These are phyloP conservation scores for Hepsetus odoe DNA, from an alignment of 2,113 vertebrate genomes.

Conservation along the genomic window DNA sequence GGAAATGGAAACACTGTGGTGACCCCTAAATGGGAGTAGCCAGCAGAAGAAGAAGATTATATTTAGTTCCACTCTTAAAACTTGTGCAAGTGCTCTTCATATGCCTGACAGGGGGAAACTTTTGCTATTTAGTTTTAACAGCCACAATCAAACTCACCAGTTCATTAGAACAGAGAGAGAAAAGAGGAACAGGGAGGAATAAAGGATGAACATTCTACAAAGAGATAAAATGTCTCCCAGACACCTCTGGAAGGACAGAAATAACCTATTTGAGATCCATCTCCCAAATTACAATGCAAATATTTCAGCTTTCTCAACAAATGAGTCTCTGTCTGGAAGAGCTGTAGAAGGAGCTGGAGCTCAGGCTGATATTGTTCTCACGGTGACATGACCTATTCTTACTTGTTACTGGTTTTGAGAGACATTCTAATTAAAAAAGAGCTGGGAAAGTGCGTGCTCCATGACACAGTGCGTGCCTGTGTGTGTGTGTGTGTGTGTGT, in stretches of 20 bases:
- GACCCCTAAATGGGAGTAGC: no score
- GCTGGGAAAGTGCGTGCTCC: not conserved
- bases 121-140: not conserved
- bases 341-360: not conserved
- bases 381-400: constrained; percentile 1
- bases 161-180: constrained; percentile 10
- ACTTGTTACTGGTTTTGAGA: constrained; percentile 11
- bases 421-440: constrained; percentile 37
- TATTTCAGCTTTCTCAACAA: constrained; percentile 6
- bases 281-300: constrained; percentile 1
- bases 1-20: no score
- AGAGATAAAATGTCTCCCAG: not conserved
- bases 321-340: not conserved
- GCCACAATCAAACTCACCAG: not conserved
- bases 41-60: no score
- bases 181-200: not conserved
- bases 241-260: constrained; percentile 2
- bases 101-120: not conserved
- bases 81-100: not conserved
- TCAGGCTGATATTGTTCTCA: constrained; percentile 2
- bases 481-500: constrained; percentile 31
- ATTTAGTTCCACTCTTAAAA: not conserved
- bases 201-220: not conserved
- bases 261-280: not conserved
- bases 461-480: no score